These are phyloP conservation scores for Typhlomys cinereus DNA, from an alignment of 2,113 vertebrate genomes.

Conservation along the genomic window DNA sequence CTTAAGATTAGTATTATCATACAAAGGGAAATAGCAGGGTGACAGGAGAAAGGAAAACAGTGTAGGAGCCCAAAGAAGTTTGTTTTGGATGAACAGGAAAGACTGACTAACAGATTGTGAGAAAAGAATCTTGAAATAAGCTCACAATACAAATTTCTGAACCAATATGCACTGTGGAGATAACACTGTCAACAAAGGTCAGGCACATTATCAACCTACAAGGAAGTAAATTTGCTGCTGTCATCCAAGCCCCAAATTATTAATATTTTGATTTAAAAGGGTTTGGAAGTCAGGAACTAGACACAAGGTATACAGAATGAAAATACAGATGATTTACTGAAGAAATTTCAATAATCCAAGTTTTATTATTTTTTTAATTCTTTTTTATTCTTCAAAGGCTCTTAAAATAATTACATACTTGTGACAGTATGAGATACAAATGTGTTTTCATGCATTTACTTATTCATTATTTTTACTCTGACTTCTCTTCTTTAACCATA, in stretches of 20 bases:
- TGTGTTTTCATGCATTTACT: too few species aligned
- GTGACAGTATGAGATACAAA: neutral
- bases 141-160: neutral
- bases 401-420: neutral
- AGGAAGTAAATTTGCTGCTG: neutral
- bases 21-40: neutral
- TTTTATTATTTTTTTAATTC: neutral
- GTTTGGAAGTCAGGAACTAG: neutral
- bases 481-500: neutral
- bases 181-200: too few species aligned
- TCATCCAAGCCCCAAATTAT: neutral
- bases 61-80: neutral
- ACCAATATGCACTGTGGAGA: too few species aligned
- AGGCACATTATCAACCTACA: too few species aligned
- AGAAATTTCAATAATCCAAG: neutral
- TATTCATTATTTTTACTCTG: neutral
- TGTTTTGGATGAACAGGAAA: neutral
- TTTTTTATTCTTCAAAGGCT: neutral
- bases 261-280: neutral
- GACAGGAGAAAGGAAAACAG: accelerated
- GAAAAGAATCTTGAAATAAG: neutral
- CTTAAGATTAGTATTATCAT: neutral
- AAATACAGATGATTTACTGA: neutral
- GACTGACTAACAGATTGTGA: neutral
- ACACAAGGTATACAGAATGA: neutral